Conservation (phyloP, 2,888 invertebrate genomes). For the Ophion slaviceki region DNA sequence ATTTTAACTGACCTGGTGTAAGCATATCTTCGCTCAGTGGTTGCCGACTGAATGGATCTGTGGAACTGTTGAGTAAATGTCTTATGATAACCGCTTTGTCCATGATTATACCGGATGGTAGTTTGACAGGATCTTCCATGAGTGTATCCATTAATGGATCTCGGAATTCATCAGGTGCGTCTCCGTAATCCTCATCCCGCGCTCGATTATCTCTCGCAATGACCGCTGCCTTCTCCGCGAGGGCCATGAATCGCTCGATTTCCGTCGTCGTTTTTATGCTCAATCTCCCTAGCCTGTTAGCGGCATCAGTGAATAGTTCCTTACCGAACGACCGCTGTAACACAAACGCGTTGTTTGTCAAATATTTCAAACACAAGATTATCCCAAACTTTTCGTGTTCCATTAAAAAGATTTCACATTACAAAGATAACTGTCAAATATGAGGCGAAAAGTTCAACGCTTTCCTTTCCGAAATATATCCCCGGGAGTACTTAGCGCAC, state of each 20-base stretch:
- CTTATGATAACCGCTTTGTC: constrained; percentile 96
- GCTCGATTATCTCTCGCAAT: constrained; percentile 92
- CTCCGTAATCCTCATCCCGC: constrained; percentile 95
- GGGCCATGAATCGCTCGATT: constrained; percentile 92
- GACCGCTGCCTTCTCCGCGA: constrained; percentile 91
- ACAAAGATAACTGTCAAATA: constrained; percentile 1
- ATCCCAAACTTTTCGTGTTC: neutral
- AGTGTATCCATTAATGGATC: constrained; percentile 99
- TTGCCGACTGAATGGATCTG: constrained; percentile 99
- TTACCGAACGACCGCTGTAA: constrained; percentile 95
- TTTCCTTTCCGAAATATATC: neutral
- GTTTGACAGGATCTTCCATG: constrained; percentile 97
- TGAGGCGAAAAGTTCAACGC: neutral
- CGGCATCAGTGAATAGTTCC: constrained; percentile 96
- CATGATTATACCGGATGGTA: constrained; percentile 96
- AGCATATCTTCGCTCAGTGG: constrained; percentile 97
- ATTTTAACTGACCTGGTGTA: constrained; percentile 88
- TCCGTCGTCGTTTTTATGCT: constrained; percentile 94
- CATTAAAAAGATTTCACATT: neutral
- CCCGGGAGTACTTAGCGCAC: no score
- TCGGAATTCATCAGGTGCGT: constrained; percentile 98
- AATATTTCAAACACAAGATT: neutral
- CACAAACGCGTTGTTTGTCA: neutral
- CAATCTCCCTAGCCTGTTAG: constrained; percentile 91
- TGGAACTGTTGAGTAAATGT: constrained; percentile 97